Conservation (phyloP, 2,113 vertebrate species). For the Oreotrochilus melanogaster region DNA sequence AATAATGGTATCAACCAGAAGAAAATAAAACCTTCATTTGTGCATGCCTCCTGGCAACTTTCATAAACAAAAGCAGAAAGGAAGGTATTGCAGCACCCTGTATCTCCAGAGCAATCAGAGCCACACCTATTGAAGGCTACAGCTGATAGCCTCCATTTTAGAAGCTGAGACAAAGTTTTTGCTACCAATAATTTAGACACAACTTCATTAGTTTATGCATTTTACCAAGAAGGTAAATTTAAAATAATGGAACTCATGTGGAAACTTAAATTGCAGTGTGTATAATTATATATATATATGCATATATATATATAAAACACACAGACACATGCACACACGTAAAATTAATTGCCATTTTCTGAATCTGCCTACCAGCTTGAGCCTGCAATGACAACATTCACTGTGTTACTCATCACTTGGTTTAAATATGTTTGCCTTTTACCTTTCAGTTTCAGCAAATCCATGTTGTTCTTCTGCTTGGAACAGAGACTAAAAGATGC, state of each 20-base stretch:
- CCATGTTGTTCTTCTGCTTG: background rate
- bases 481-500: background rate
- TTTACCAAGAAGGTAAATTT: background rate
- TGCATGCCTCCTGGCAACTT: background rate
- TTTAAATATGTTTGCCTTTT: background rate
- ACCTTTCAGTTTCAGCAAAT: background rate
- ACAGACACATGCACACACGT: background rate
- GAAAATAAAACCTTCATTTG: background rate
- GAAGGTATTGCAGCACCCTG: background rate
- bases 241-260: background rate
- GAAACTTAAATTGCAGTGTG: background rate
- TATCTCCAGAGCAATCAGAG: background rate
- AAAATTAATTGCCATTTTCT: background rate
- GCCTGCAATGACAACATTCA: background rate
- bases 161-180: background rate
- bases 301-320: background rate
- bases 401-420: background rate
- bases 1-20: background rate
- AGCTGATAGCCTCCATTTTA: rapidly evolving
- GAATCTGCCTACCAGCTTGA: background rate
- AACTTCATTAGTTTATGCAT: background rate
- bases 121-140: background rate
- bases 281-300: too few relatives aligned
- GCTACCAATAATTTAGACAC: background rate
- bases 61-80: background rate